Percentiles rank a stretch among this genome's conserved stretches.
Conservation (phyloP, 1,140 invertebrate species). For the Dufourea novaeangliae region DNA sequence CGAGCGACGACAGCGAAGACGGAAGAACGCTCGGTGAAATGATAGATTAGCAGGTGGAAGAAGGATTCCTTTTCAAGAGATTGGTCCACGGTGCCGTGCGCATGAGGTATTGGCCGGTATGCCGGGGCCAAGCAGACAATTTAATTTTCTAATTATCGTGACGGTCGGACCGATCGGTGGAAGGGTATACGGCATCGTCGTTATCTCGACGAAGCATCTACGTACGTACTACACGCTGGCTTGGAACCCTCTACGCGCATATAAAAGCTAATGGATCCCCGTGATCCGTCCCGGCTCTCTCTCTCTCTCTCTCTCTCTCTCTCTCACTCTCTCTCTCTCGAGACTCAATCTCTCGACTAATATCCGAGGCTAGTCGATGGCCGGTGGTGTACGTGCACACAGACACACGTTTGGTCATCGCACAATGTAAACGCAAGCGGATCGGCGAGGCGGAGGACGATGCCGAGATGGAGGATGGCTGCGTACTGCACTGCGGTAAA, state of each 20-base stretch:
- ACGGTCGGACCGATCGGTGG: slow-evolving; percentile 71
- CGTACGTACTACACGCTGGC: slow-evolving; percentile 62
- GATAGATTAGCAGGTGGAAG: slow-evolving; percentile 39
- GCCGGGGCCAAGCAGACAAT: slow-evolving; percentile 72
- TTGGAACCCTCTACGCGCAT: slow-evolving; percentile 67
- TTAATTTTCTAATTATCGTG: slow-evolving; percentile 82
- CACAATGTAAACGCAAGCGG: background rate
- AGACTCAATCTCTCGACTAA: slow-evolving; percentile 78
- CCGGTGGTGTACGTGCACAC: background rate
- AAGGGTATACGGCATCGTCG: slow-evolving; percentile 56
- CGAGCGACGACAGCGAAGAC: background rate
- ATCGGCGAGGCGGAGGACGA: slow-evolving; percentile 31
- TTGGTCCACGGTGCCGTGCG: background rate
- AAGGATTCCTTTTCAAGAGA: slow-evolving; percentile 4
- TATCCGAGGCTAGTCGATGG: slow-evolving; percentile 64
- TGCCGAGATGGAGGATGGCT: slow-evolving; percentile 33
- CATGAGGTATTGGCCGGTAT: too few relatives aligned
- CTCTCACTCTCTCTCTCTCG: too few relatives aligned
- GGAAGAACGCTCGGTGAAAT: slow-evolving; percentile 1
- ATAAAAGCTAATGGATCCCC: slow-evolving; percentile 80
- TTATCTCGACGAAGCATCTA: slow-evolving; percentile 79
- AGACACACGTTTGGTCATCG: slow-evolving; percentile 25
- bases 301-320: too few relatives aligned
- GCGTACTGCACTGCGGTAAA: slow-evolving; percentile 65
- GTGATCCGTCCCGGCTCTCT: slow-evolving; percentile 62